phyloP scores from a whole-genome alignment of 2,888 invertebrate genomes.

The Eumacrocentrus americanus region DNA sequence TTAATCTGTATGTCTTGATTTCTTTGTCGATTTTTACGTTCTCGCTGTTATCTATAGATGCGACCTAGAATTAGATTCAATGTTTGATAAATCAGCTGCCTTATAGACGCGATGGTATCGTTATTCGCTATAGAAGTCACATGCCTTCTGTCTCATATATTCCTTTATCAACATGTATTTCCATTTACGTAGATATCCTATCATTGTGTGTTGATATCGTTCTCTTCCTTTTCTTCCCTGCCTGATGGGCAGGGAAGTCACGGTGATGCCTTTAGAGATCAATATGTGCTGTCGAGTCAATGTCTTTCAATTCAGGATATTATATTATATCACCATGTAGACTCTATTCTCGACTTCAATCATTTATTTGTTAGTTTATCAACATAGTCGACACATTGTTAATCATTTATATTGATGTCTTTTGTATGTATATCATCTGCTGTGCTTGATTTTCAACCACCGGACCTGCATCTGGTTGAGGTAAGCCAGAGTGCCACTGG shows the following conservation, averaged over 20 bases:
- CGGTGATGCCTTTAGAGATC: neutral
- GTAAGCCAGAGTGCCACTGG: constrained; percentile 3
- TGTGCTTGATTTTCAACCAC: too few relatives aligned
- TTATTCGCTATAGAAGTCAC: neutral
- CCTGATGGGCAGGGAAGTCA: neutral
- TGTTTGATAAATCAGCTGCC: constrained; percentile 6
- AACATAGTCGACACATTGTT: too few relatives aligned
- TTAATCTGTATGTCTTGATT: neutral
- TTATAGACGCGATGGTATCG: constrained; percentile 4
- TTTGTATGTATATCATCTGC: constrained; percentile 11
- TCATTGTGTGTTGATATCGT: constrained; percentile 10
- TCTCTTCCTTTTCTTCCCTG: constrained; percentile 11
- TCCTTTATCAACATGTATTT: neutral
- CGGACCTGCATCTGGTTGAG: constrained; percentile 1
- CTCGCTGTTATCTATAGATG: neutral
- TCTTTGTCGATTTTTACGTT: neutral
- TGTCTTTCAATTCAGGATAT: neutral
- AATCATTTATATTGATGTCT: too few relatives aligned
- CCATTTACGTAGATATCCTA: constrained; percentile 12
- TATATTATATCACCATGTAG: neutral
- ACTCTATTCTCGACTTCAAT: neutral
- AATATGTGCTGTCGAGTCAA: constrained; percentile 2
- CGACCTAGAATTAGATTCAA: neutral
- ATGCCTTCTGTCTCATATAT: neutral
- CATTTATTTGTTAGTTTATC: neutral